A percentile compares a stretch with the other conserved stretches of the same genome.
Evolutionary conservation across 2,888 invertebrate species (phyloP).

Genomic region (Hanleya hanleyi): DNA sequence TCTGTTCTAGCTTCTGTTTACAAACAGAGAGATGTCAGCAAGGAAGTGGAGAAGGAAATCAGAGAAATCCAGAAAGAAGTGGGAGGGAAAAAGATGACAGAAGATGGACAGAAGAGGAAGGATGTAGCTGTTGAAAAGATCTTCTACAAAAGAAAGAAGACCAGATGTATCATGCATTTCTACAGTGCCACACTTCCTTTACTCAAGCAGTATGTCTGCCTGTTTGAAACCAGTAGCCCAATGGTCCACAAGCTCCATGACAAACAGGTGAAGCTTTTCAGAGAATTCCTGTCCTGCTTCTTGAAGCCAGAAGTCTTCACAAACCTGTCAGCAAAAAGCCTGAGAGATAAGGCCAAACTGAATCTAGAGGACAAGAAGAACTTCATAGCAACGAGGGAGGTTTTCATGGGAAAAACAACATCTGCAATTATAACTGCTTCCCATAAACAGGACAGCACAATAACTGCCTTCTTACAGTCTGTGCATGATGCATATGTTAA

Average conservation of each 20-base stretch:
- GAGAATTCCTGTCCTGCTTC: conserved; percentile 25
- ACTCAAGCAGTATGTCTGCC: conserved; percentile 25
- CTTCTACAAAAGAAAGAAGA: too few species aligned
- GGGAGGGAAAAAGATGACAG: background rate
- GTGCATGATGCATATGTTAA: too few species aligned
- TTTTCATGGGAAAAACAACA: too few species aligned
- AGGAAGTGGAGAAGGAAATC: background rate
- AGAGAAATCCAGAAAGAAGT: background rate
- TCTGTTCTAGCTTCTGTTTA: background rate
- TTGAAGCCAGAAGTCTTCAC: conserved; percentile 20
- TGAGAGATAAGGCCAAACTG: too few species aligned
- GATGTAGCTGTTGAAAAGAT: too few species aligned
- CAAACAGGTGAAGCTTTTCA: conserved; percentile 26
- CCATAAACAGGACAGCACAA: too few species aligned
- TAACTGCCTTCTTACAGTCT: too few species aligned
- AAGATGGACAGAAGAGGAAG: background rate
- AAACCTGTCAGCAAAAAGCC: background rate
- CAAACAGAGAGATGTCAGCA: background rate
- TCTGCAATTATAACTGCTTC: too few species aligned
- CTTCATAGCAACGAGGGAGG: too few species aligned
- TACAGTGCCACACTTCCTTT: conserved; percentile 19
- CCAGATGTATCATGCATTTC: conserved; percentile 3
- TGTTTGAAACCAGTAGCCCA: conserved; percentile 27
- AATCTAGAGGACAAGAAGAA: too few species aligned
- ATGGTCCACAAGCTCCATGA: conserved; percentile 25